Evolutionary conservation across 2,888 invertebrate genomes (phyloP).

Genomic region (Rotaria magnacalcarata): DNA sequence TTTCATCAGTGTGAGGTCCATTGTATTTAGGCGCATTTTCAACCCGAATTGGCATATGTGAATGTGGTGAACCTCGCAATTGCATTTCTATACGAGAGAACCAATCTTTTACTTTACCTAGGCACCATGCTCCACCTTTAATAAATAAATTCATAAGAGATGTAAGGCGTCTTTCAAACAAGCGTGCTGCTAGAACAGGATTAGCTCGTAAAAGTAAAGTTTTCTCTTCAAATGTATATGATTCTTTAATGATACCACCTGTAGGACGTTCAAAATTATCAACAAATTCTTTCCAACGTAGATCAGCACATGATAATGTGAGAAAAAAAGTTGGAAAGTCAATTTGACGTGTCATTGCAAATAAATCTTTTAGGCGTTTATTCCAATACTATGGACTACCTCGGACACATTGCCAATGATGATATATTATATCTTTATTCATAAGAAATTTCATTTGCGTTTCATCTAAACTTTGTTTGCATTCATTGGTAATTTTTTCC

Average conservation of each 20-base stretch:
- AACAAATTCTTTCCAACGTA: background rate
- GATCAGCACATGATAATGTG: background rate
- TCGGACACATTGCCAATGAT: constrained; percentile 39
- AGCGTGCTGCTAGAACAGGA: background rate
- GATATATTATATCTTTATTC: constrained; percentile 2
- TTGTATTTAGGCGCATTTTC: background rate
- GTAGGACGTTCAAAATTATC: background rate
- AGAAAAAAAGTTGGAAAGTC: background rate
- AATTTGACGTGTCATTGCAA: constrained; percentile 48
- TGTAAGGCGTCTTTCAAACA: background rate
- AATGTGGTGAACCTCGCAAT: background rate
- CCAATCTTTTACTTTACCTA: background rate
- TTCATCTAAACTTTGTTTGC: constrained; percentile 47
- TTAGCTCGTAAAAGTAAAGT: background rate
- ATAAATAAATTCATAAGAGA: background rate
- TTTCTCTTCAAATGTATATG: background rate
- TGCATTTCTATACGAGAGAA: background rate
- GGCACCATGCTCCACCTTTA: background rate
- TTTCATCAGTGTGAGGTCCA: background rate
- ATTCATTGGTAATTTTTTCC: background rate
- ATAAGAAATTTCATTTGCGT: background rate
- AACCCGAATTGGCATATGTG: background rate
- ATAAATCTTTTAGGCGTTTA: constrained; percentile 48
- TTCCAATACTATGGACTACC: constrained; percentile 49
- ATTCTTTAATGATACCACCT: background rate